These are phyloP conservation scores for Pandemis heparana DNA, from an alignment of 2,888 invertebrate genomes.

Conservation along the genomic window DNA sequence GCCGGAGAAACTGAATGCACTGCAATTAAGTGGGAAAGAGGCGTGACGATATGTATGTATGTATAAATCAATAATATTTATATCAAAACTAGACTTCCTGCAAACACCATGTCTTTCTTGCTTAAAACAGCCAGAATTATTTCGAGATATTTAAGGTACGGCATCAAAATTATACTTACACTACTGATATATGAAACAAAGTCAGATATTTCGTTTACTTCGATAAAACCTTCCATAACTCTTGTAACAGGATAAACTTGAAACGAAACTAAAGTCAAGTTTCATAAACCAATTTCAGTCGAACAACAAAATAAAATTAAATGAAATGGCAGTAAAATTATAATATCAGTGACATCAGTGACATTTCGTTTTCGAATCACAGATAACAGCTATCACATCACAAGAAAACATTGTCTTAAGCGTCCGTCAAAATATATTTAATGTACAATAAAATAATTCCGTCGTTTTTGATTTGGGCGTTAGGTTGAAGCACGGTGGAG, in stretches of 20 bases:
- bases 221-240: constrained; percentile 87
- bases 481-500: too few species aligned
- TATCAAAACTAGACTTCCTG: not conserved
- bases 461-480: too few species aligned
- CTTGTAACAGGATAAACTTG: constrained; percentile 22
- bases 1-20: not conserved
- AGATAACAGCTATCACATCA: constrained; percentile 10
- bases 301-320: constrained; percentile 40
- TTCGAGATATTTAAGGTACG: not conserved
- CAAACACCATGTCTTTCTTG: not conserved
- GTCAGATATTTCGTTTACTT: constrained; percentile 91
- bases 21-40: not conserved
- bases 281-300: constrained; percentile 16
- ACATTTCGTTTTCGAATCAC: constrained; percentile 33
- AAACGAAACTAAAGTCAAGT: constrained; percentile 8
- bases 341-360: constrained; percentile 21
- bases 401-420: not conserved
- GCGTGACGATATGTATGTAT: too few species aligned
- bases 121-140: constrained; percentile 4
- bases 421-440: too few species aligned
- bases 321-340: constrained; percentile 21
- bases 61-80: not conserved
- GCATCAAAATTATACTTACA: constrained; percentile 84
- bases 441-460: too few species aligned
- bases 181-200: constrained; percentile 92